Conservation (phyloP, 2,113 vertebrate species). For the Camelus dromedarius region DNA sequence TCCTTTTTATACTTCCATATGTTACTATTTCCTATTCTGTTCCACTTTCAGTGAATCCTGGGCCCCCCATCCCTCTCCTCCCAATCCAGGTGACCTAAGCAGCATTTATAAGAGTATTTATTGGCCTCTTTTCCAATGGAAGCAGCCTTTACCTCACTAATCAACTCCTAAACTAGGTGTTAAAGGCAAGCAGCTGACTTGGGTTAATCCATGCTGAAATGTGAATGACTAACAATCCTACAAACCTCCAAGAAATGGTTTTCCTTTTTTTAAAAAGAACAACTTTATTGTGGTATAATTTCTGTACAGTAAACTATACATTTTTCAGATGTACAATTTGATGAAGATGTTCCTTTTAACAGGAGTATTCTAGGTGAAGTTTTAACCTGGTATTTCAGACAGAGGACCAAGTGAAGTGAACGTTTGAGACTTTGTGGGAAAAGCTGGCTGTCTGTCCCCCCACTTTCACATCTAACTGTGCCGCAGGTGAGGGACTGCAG, state of each 20-base stretch:
- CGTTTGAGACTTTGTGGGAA: background rate
- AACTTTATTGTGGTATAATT: too few relatives aligned
- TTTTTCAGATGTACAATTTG: too few relatives aligned
- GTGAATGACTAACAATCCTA: background rate
- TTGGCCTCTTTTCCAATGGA: background rate
- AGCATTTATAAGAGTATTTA: background rate
- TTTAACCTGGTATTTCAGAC: background rate
- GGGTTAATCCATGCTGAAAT: background rate
- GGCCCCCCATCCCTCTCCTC: fast-evolving
- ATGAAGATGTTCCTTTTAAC: background rate
- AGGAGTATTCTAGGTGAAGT: background rate
- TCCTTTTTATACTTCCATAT: background rate
- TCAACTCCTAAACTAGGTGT: background rate
- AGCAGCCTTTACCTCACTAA: background rate
- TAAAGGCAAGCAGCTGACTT: background rate
- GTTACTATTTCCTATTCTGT: background rate
- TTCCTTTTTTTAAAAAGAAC: background rate
- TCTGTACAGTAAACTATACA: too few relatives aligned
- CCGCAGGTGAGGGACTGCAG: background rate
- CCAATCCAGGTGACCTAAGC: background rate
- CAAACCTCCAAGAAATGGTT: background rate
- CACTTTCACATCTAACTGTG: background rate
- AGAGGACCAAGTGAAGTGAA: background rate
- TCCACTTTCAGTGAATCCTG: background rate
- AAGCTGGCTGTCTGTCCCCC: background rate